phyloP scores from a whole-genome alignment of 2,888 invertebrate genomes.

The Macrophya annulata region DNA sequence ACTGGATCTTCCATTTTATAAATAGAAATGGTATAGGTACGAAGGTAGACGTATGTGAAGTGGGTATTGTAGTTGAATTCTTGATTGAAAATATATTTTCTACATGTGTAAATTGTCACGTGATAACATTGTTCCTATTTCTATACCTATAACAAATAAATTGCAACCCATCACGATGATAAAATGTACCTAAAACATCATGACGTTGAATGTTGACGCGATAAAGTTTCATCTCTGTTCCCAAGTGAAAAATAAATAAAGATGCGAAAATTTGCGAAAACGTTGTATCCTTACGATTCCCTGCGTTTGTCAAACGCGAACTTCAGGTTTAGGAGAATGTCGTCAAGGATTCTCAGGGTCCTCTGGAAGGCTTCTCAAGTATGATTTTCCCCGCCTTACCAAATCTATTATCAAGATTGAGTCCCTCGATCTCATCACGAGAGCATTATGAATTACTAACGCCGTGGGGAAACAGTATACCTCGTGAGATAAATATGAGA shows the following conservation, averaged over 20 bases:
- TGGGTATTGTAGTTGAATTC: neutral
- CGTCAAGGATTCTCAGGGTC: neutral
- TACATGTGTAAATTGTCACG: neutral
- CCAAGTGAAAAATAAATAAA: constrained; percentile 23
- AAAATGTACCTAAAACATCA: neutral
- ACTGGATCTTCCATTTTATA: constrained; percentile 29
- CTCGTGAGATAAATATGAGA: constrained; percentile 54
- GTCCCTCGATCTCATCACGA: constrained; percentile 53
- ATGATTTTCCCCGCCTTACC: constrained; percentile 15
- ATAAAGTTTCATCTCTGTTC: constrained; percentile 10
- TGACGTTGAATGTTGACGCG: neutral
- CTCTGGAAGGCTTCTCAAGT: constrained; percentile 7
- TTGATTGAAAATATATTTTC: neutral
- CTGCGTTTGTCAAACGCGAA: constrained; percentile 4
- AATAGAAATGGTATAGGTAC: constrained; percentile 15
- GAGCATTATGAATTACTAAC: constrained; percentile 55
- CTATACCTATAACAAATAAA: too few species aligned
- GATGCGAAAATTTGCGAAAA: constrained; percentile 22
- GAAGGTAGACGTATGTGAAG: neutral
- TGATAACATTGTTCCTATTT: neutral
- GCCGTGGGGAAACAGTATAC: constrained; percentile 44
- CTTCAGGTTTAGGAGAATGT: neutral
- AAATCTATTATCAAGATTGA: constrained; percentile 50
- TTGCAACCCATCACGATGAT: neutral
- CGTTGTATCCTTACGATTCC: neutral